These are phyloP conservation scores for Fringilla coelebs DNA, from an alignment of 2,797 vertebrate genomes.

Conservation along the genomic window DNA sequence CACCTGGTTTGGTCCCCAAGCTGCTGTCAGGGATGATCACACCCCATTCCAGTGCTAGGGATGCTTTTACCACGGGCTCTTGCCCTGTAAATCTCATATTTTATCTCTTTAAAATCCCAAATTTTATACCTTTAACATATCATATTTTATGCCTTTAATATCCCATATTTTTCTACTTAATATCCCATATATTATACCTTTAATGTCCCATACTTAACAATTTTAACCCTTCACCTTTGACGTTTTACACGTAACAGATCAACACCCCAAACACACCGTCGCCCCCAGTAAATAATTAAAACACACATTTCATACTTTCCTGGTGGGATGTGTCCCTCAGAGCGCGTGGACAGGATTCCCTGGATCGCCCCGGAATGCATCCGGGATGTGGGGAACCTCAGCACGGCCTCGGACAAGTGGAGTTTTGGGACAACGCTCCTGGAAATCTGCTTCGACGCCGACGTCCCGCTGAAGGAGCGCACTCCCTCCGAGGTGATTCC, in stretches of 20 bases:
- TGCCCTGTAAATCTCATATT: not conserved
- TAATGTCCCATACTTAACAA: not conserved
- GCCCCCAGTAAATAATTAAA: not conserved
- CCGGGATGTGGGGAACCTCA: slow-evolving; percentile 58
- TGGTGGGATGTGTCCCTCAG: slow-evolving; percentile 1
- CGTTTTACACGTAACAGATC: not conserved
- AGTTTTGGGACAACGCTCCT: slow-evolving; percentile 90
- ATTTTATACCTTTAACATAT: not conserved
- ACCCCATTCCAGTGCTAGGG: not conserved
- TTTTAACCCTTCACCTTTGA: not conserved
- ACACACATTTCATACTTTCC: not conserved
- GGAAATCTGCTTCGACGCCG: slow-evolving; percentile 92
- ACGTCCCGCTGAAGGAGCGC: slow-evolving; percentile 81
- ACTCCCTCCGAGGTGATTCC: slow-evolving; percentile 81
- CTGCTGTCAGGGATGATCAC: not conserved
- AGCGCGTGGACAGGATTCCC: slow-evolving; percentile 89
- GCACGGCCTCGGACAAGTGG: slow-evolving; percentile 86
- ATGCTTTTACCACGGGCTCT: not conserved
- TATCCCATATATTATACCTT: not conserved
- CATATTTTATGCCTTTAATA: not conserved
- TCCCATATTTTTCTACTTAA: too few species aligned
- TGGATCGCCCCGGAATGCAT: slow-evolving; percentile 94
- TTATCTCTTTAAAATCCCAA: not conserved
- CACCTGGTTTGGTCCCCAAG: too few species aligned
- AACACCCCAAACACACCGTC: not conserved